Evolutionary conservation across 2,113 vertebrate genomes (phyloP), one percentile per base, ranked within the genome.

Genomic region (Catagonus wagneri): DNA sequence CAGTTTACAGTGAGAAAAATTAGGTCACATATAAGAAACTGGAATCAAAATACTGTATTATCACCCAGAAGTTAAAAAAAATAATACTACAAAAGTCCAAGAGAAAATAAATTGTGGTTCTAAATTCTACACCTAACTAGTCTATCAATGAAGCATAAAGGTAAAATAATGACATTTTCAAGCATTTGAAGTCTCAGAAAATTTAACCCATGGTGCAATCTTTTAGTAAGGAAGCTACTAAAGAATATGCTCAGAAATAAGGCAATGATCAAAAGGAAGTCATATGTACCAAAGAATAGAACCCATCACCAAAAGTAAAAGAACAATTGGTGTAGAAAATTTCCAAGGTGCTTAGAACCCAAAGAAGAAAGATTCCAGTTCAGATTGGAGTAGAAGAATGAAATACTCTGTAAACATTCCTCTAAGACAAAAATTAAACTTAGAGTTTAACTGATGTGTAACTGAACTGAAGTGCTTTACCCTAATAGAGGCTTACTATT

Each of bases 31-130:
- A 44, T 58, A 56, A 94, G 71, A 83, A 3, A 79, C 16, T 52
- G 10, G 17, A 92, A 72, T 87, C 23, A 44, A 88, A 79, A 52
- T 14, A 61, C 58, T 12, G 8, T 65, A 78, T 90, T 76, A 7
- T 66, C 27, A 83, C 52, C 50, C 36, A 71, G 20, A 90, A 72
- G 10, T 56, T 76, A 93, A 94, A 74, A 89, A 71, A 85, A 68
- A 32, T 11, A 81, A 78, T 29, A 7, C 22, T 85, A 60, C n/a
- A 60, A 29, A 83, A 85, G 72, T 68, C 32, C 15, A 85, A 80
- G 39, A 32, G 16, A 7, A 88, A 83, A 86, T 65, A 2, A 71
- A 13, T 75, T 80, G 27, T 5, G 9, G 25, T 19, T 74, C 66
- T 66, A 83, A n/a, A 72, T n/a, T 66, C 34, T 72, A 71, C 22